A percentile compares a stretch with the other conserved stretches of the same genome.
These are phyloP conservation scores for Parazoanthus darwini DNA, from an alignment of 92 coral and sea anemone genomes.

Conservation along the genomic window DNA sequence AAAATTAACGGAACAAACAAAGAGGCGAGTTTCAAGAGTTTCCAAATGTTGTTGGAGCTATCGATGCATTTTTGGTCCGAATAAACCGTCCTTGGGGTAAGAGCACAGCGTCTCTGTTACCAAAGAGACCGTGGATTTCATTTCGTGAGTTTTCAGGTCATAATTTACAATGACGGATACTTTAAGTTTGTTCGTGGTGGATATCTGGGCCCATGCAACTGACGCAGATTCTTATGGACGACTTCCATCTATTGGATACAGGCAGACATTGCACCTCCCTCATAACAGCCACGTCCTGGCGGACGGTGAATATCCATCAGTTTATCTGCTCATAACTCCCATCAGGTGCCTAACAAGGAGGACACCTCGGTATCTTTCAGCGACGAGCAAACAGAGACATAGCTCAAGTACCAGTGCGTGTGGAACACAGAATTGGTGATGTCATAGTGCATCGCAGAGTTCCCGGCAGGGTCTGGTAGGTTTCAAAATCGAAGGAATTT, in stretches of 20 bases:
- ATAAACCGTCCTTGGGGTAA: constrained; percentile 33
- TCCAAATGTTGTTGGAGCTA: constrained; percentile 32
- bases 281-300: constrained; percentile 33
- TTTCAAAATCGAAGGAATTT: constrained; percentile 22
- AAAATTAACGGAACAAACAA: constrained; percentile 15
- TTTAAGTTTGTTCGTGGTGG: constrained; percentile 4
- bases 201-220: not conserved
- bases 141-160: constrained; percentile 38
- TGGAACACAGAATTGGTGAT: constrained; percentile 42
- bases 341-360: constrained; percentile 19
- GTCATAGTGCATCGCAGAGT: constrained; percentile 28
- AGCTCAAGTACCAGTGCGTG: constrained; percentile 7
- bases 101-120: constrained; percentile 28
- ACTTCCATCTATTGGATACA: constrained; percentile 38
- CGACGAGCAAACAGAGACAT: constrained; percentile 13
- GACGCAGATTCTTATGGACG: constrained; percentile 37
- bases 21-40: constrained; percentile 13
- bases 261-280: constrained; percentile 33
- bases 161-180: constrained; percentile 37
- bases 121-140: constrained; percentile 42
- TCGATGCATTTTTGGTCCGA: constrained; percentile 40
- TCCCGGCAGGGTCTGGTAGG: constrained; percentile 31
- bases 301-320: constrained; percentile 51
- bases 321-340: constrained; percentile 52
- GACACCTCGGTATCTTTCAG: not conserved